These are phyloP conservation scores for Zophobas morio DNA, from an alignment of 1,140 invertebrate genomes.

Conservation along the genomic window DNA sequence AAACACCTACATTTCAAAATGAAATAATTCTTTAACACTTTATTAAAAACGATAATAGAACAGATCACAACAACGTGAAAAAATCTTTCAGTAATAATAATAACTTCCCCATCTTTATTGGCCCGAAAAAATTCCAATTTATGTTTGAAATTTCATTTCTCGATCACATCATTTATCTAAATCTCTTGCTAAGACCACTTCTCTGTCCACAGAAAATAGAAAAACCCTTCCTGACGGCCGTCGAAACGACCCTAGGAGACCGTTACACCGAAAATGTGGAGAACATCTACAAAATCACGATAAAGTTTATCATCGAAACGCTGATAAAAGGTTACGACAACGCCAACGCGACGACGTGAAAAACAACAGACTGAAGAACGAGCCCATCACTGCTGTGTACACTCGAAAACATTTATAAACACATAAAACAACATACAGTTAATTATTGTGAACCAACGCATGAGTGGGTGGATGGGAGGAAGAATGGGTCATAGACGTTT, in stretches of 20 bases:
- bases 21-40: too few relatives aligned
- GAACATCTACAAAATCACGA: constrained; percentile 91
- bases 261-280: constrained; percentile 93
- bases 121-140: too few relatives aligned
- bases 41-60: too few relatives aligned
- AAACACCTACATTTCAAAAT: too few relatives aligned
- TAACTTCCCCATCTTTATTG: too few relatives aligned
- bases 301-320: constrained; percentile 92
- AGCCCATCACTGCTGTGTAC: constrained; percentile 21
- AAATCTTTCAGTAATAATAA: too few relatives aligned
- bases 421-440: constrained; percentile 7
- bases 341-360: constrained; percentile 64
- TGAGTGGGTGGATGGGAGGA: constrained; percentile 27
- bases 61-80: too few relatives aligned
- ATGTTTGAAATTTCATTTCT: too few relatives aligned
- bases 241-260: constrained; percentile 87
- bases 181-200: neutral
- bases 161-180: neutral
- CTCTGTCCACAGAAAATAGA: constrained; percentile 88
- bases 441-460: constrained; percentile 22
- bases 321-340: constrained; percentile 86
- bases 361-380: constrained; percentile 40
- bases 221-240: constrained; percentile 88
- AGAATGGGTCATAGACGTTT: constrained; percentile 12
- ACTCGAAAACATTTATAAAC: constrained; percentile 10